Conservation (phyloP, 2,797 vertebrate genomes). For the Allobates femoralis region DNA sequence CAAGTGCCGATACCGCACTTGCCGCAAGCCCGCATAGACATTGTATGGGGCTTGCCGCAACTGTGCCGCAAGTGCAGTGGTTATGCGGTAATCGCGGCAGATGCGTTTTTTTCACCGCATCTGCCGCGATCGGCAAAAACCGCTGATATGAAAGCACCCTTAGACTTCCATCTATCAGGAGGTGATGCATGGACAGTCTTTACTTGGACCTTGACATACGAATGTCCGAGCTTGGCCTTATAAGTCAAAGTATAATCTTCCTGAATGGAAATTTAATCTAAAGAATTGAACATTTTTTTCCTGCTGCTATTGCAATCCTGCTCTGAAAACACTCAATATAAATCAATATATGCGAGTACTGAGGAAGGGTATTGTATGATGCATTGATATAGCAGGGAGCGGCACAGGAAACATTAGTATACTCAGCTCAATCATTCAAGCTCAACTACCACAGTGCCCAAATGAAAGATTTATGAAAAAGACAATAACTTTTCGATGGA, state of each 20-base stretch:
- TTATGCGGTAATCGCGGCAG: too few relatives aligned
- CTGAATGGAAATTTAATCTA: neutral
- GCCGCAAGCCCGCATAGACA: too few relatives aligned
- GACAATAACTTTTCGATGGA: neutral
- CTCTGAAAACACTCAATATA: neutral
- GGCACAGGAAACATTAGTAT: neutral
- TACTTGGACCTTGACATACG: too few relatives aligned
- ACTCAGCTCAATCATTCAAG: neutral
- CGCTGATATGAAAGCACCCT: too few relatives aligned
- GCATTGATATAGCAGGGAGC: neutral
- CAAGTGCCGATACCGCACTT: too few relatives aligned
- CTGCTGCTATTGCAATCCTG: neutral
- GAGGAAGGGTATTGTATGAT: neutral
- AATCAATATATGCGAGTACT: neutral
- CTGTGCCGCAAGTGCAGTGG: too few relatives aligned
- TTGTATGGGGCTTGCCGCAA: too few relatives aligned
- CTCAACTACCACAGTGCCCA: neutral
- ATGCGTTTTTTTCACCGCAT: too few relatives aligned
- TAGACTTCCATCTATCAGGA: too few relatives aligned
- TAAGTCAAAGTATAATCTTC: neutral
- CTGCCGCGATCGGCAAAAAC: too few relatives aligned
- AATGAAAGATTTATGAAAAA: neutral
- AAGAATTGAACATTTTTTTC: neutral
- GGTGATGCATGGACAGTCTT: too few relatives aligned
- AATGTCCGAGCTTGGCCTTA: too few relatives aligned